Evolutionary conservation across 2,113 vertebrate species (phyloP), one percentile per base, ranked within the genome.

Genomic region (Okapia johnstoni): DNA sequence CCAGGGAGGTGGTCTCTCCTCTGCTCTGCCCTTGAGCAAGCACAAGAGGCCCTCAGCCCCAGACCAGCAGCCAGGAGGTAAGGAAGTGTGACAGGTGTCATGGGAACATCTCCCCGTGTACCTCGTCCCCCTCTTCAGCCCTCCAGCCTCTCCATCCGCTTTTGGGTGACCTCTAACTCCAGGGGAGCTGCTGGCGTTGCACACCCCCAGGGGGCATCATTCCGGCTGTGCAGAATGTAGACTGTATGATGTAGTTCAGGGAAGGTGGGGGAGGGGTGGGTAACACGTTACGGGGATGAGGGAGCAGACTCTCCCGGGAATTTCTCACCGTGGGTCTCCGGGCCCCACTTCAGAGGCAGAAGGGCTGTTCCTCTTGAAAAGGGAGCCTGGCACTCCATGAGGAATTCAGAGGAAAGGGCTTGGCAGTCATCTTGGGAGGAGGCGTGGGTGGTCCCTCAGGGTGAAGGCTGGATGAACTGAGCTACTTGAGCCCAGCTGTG

Each of bases 91-190:
- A 13, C 48, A 1, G 17, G 85, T 5, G 21, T 5, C 28, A 26
- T 1, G 3, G 43, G 50, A n/a, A 6, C 25, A 14, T 2, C 0
- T 2, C 0, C 11, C 52, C 7, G 1, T 0, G 33, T 1, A 2
- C 40, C 26, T 58, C 30, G 17, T 40, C 14, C n/a, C n/a, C 7
- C 36, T 36, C 70, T 66, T 13, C 28, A 19, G 1, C 19, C 15
- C 36, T 61, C 7, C 30, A 63, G 21, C 16, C 50, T 30, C 76
- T 9, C 43, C 55, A 7, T 7, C 40, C 0, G 7, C 58, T 28
- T 30, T 13, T 15, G 23, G 79, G n/a, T 3, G 1, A n/a, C 16
- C 26, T 46, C 43, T 36, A 16, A 30, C 3, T 36, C 63, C 4
- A 15, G 40, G 63, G 36, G 12, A 30, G 19, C n/a, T 13, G 26